phyloP scores from a whole-genome alignment of 2,888 invertebrate species.

The Rambutsinella grinnellia region DNA sequence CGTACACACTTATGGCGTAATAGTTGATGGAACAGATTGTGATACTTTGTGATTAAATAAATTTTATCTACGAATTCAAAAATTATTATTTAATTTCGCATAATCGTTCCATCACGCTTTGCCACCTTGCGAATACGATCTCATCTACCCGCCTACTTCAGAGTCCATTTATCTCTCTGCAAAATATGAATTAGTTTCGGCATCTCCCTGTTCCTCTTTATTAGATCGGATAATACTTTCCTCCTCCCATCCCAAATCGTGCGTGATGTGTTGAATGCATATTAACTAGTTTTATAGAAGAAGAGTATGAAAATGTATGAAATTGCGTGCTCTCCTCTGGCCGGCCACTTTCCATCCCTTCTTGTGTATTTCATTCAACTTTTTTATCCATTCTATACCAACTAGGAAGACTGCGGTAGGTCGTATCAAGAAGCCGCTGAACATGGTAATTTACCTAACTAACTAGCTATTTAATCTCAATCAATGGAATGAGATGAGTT shows the following conservation, averaged over 20 bases:
- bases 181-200: background rate
- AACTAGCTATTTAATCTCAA: constrained; percentile 59
- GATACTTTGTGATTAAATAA: too few relatives aligned
- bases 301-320: too few relatives aligned
- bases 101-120: constrained; percentile 33
- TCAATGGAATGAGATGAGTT: constrained; percentile 58
- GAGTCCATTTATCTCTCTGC: too few relatives aligned
- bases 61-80: too few relatives aligned
- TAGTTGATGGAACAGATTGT: too few relatives aligned
- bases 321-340: background rate
- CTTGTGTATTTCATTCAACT: background rate
- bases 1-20: too few relatives aligned
- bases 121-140: too few relatives aligned
- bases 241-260: background rate
- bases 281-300: background rate
- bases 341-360: background rate
- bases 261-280: constrained; percentile 1
- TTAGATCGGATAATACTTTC: background rate
- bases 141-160: too few relatives aligned
- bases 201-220: background rate
- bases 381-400: constrained; percentile 30
- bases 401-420: constrained; percentile 57
- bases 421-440: constrained; percentile 59
- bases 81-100: too few relatives aligned
- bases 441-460: constrained; percentile 58